Percentiles rank a stretch among this genome's conserved stretches.
Evolutionary conservation across 2,888 invertebrate genomes (phyloP).

Genomic region (Acleris laterana): DNA sequence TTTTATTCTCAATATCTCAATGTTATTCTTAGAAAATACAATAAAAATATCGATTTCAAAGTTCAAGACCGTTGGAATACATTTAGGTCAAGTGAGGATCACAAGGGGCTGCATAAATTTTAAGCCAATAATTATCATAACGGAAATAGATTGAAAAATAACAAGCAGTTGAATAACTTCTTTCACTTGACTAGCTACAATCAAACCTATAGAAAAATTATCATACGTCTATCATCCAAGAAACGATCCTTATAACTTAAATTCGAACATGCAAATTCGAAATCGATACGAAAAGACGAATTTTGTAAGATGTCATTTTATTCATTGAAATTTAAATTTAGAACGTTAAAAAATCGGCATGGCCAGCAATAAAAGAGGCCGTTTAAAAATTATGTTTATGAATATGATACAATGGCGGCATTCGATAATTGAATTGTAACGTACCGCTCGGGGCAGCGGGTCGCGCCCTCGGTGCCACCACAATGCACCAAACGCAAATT

Average conservation of each 20-base stretch:
- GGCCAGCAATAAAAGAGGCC: slow-evolving; percentile 66
- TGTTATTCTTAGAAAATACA: slow-evolving; percentile 32
- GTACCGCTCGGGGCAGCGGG: slow-evolving; percentile 68
- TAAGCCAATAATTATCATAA: slow-evolving; percentile 71
- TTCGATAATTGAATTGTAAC: slow-evolving; percentile 75
- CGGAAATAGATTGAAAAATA: slow-evolving; percentile 79
- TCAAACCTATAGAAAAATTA: slow-evolving; percentile 64
- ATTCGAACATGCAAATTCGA: slow-evolving; percentile 74
- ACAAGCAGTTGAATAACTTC: slow-evolving; percentile 61
- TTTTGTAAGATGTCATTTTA: slow-evolving; percentile 54
- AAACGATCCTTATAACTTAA: slow-evolving; percentile 75
- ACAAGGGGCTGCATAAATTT: slow-evolving; percentile 49
- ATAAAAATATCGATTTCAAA: slow-evolving; percentile 54
- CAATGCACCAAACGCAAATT: slow-evolving; percentile 80
- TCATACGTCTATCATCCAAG: slow-evolving; percentile 78
- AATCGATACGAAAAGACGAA: slow-evolving; percentile 61
- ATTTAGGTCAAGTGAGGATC: slow-evolving; percentile 62
- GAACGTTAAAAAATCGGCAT: slow-evolving; percentile 63
- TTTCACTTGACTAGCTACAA: slow-evolving; percentile 54
- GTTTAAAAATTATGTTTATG: slow-evolving; percentile 67
- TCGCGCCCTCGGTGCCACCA: slow-evolving; percentile 76
- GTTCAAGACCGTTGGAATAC: slow-evolving; percentile 64
- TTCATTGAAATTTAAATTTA: slow-evolving; percentile 71
- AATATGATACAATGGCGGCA: slow-evolving; percentile 62
- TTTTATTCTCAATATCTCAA: slow-evolving; percentile 27